These are phyloP conservation scores for Oligia latruncula DNA, from an alignment of 2,888 invertebrate genomes.

Conservation along the genomic window DNA sequence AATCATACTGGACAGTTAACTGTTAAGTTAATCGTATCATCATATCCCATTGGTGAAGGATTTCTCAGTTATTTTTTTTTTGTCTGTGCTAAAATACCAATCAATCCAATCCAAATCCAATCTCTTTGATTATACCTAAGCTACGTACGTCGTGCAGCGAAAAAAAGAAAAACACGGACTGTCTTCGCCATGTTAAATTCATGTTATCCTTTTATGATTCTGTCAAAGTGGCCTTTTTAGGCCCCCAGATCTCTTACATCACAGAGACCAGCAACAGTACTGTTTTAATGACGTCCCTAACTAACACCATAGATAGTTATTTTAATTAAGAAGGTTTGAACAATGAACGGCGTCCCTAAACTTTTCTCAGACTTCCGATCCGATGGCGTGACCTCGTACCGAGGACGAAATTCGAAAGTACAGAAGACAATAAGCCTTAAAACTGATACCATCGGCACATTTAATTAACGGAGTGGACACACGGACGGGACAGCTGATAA, in stretches of 20 bases:
- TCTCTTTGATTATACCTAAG: no score
- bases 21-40: no score
- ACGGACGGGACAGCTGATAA: constrained; percentile 60
- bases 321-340: constrained; percentile 58
- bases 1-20: no score
- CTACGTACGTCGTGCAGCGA: no score
- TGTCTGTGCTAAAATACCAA: no score
- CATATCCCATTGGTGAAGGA: no score
- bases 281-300: constrained; percentile 21
- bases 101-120: no score
- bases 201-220: no score
- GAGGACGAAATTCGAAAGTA: constrained; percentile 80
- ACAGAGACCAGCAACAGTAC: neutral
- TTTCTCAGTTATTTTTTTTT: no score
- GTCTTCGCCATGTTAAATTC: no score
- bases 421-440: constrained; percentile 74
- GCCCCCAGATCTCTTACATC: neutral
- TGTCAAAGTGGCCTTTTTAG: no score
- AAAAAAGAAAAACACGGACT: no score
- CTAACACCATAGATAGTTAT: constrained; percentile 46
- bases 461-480: constrained; percentile 74
- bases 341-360: constrained; percentile 63
- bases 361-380: constrained; percentile 68
- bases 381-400: constrained; percentile 72
- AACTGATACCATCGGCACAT: constrained; percentile 74